phyloP scores from a whole-genome alignment of 2,113 vertebrate species.

The Podilymbus podiceps region DNA sequence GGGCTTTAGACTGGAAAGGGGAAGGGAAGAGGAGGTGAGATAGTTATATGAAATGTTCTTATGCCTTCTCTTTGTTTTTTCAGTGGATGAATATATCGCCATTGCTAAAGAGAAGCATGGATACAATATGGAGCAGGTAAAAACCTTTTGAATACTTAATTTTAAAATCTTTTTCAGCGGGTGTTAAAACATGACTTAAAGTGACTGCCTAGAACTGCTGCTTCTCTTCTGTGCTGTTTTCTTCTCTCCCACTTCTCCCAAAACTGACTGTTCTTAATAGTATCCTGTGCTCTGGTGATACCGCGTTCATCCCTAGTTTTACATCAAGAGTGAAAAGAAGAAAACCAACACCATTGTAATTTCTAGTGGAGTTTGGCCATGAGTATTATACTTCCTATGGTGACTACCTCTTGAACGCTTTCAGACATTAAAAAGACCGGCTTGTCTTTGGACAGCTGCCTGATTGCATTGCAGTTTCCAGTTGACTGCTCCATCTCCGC shows the following conservation, averaged over 20 bases:
- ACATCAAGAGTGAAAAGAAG: background rate
- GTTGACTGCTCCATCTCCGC: background rate
- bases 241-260: background rate
- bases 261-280: background rate
- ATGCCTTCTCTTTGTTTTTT: conserved; percentile 65
- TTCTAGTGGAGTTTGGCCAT: background rate
- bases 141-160: background rate
- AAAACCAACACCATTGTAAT: background rate
- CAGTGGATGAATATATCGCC: conserved; percentile 94
- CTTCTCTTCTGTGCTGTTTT: background rate
- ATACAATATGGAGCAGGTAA: conserved; percentile 98
- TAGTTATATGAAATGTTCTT: background rate
- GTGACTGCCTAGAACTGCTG: background rate
- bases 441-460: conserved; percentile 15
- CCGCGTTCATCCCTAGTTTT: background rate
- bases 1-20: background rate
- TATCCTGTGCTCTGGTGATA: background rate
- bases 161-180: background rate
- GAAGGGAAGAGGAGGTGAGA: background rate
- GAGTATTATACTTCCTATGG: background rate
- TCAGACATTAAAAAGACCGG: background rate
- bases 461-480: conserved; percentile 22
- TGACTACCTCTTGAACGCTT: background rate
- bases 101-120: conserved; percentile 96
- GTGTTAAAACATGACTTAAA: background rate